Evolutionary conservation across 1,140 invertebrate species (phyloP).

Genomic region (Amyelois transitella): DNA sequence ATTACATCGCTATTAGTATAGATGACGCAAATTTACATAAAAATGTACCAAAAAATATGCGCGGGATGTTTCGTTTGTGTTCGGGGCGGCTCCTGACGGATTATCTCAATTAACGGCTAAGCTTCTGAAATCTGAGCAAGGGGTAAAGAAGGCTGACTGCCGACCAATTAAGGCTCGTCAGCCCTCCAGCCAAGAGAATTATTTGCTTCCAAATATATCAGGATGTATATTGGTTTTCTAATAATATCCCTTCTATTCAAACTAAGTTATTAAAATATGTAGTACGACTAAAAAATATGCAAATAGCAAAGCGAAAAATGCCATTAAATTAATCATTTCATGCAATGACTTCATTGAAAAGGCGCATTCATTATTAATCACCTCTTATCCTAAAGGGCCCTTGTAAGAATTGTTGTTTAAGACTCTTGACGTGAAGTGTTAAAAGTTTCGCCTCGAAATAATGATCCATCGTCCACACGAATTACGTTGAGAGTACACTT

Average conservation of each 20-base stretch:
- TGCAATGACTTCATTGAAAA: too few species aligned
- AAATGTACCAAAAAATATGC: background rate
- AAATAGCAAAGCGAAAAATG: too few species aligned
- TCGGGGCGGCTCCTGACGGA: background rate
- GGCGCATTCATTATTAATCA: too few species aligned
- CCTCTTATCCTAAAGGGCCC: background rate
- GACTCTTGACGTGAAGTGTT: background rate
- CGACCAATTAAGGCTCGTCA: background rate
- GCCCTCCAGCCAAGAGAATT: too few species aligned
- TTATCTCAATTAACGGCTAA: background rate
- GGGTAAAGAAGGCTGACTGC: background rate
- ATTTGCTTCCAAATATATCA: too few species aligned
- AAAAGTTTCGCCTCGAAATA: background rate
- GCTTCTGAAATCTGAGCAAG: background rate
- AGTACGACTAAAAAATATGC: too few species aligned
- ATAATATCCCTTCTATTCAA: too few species aligned
- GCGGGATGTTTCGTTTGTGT: background rate
- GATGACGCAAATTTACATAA: background rate
- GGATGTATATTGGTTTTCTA: too few species aligned
- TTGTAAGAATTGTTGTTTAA: background rate
- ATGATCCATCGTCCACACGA: background rate
- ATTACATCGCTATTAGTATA: too few species aligned
- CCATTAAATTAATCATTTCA: too few species aligned
- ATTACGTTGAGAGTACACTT: background rate
- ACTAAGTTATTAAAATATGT: too few species aligned